Conservation (phyloP, 2,113 vertebrate species). For the Ictidomys tridecemlineatus region DNA sequence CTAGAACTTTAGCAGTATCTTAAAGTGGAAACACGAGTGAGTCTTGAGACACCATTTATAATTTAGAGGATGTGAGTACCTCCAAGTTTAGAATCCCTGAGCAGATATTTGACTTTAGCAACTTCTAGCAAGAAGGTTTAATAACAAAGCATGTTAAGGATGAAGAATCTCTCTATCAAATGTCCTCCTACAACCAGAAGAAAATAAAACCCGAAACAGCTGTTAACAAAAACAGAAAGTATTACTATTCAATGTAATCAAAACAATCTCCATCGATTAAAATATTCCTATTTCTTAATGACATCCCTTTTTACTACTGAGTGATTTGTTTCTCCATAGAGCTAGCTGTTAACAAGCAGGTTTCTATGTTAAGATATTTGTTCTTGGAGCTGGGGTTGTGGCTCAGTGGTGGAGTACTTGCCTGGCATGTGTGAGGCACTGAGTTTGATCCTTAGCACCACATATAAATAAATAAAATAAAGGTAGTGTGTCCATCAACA, state of each 20-base stretch:
- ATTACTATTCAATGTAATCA: slow-evolving; percentile 27
- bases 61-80: background rate
- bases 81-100: background rate
- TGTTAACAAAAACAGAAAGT: background rate
- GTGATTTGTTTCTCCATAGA: background rate
- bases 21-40: background rate
- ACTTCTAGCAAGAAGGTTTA: slow-evolving; percentile 32
- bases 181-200: background rate
- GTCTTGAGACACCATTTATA: background rate
- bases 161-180: background rate
- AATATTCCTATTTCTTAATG: slow-evolving; percentile 53
- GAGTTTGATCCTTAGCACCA: no score
- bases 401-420: no score
- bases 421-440: no score
- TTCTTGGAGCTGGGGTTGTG: slow-evolving; percentile 4
- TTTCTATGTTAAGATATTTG: slow-evolving; percentile 24
- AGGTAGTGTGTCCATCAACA: no score
- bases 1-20: background rate
- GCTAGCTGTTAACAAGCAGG: slow-evolving; percentile 41
- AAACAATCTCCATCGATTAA: slow-evolving; percentile 13
- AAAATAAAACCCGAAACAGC: background rate
- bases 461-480: no score
- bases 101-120: slow-evolving; percentile 56
- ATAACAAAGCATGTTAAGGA: background rate
- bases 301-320: slow-evolving; percentile 17